Conservation (phyloP, 2,797 vertebrate genomes). For the Poeciliopsis gracilis region DNA sequence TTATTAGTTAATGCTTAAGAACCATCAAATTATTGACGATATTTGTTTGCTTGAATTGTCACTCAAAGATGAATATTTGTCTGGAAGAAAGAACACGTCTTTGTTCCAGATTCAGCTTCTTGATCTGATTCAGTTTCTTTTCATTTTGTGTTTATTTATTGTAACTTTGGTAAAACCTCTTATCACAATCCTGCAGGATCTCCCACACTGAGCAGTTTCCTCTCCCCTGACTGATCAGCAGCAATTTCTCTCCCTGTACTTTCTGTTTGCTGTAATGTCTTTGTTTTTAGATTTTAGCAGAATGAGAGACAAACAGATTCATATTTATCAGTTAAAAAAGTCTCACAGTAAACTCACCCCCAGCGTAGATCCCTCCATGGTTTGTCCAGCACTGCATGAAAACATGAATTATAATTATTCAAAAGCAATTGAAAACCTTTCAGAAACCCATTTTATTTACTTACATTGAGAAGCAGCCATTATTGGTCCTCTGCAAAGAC, state of each 20-base stretch:
- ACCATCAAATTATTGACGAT: neutral
- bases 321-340: neutral
- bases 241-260: neutral
- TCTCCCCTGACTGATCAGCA: neutral
- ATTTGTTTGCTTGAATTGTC: neutral
- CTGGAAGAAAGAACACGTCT: neutral
- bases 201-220: neutral
- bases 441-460: neutral
- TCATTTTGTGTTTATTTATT: neutral
- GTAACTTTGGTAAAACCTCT: neutral
- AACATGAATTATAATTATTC: neutral
- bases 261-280: neutral
- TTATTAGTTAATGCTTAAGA: neutral
- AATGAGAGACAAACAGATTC: neutral
- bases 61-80: neutral
- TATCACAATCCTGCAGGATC: neutral
- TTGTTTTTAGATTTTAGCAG: neutral
- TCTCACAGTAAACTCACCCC: slow-evolving; percentile 4
- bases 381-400: neutral
- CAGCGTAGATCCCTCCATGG: neutral
- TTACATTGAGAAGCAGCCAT: neutral
- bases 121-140: neutral
- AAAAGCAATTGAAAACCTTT: neutral
- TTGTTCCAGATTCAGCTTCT: neutral
- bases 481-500: neutral